phyloP scores from a whole-genome alignment of 2,797 vertebrate species.

The Acridotheres tristis region DNA sequence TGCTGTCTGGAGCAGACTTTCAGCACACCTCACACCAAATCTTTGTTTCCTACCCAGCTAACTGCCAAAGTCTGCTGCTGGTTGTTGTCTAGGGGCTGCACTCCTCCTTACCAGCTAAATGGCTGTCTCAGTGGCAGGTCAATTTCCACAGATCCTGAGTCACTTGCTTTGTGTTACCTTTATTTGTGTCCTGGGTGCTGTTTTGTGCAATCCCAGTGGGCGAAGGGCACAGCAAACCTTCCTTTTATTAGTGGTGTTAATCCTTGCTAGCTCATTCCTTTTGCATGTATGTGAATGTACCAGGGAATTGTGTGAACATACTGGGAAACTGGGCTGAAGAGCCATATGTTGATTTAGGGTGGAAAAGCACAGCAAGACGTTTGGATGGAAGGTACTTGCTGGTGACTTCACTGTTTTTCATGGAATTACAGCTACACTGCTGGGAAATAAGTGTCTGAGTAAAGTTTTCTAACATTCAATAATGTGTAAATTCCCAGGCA shows the following conservation, averaged over 20 bases:
- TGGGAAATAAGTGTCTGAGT: background rate
- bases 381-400: background rate
- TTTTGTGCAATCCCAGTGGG: background rate
- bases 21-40: background rate
- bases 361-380: background rate
- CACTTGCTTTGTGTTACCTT: background rate
- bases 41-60: background rate
- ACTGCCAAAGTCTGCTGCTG: background rate
- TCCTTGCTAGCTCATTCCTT: background rate
- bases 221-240: background rate
- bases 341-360: background rate
- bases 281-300: background rate
- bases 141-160: background rate
- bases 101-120: background rate
- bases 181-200: background rate
- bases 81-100: background rate
- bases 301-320: background rate
- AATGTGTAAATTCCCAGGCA: background rate
- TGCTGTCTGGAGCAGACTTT: background rate
- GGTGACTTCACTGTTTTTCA: background rate
- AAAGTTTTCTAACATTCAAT: background rate
- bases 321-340: background rate
- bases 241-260: background rate
- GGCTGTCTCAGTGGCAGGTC: background rate
- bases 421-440: background rate